A percentile compares a stretch with the other conserved stretches of the same genome.
Conservation (phyloP, 2,113 vertebrate genomes). For the Tympanuchus pallidicinctus region DNA sequence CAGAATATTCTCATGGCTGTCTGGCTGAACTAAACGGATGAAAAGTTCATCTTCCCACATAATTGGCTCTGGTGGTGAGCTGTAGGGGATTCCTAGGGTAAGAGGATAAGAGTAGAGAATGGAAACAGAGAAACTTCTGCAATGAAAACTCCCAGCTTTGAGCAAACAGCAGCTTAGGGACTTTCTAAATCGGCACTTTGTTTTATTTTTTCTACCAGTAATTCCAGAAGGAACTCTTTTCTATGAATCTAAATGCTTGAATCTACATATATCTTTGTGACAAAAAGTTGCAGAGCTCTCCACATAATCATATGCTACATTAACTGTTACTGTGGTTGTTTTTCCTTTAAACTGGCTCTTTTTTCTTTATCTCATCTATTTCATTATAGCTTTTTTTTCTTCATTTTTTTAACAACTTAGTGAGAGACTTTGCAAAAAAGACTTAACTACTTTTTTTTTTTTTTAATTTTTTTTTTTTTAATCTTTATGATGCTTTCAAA, state of each 20-base stretch:
- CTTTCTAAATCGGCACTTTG: not conserved
- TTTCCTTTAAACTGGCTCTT: not conserved
- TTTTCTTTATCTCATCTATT: not conserved
- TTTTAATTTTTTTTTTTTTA: not conserved
- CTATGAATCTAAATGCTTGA: not conserved
- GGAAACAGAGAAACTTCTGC: not conserved
- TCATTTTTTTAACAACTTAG: not conserved
- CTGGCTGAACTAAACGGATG: not conserved
- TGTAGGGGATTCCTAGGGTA: not conserved
- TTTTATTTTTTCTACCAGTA: not conserved
- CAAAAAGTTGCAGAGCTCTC: not conserved
- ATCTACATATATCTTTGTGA: not conserved
- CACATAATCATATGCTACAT: not conserved
- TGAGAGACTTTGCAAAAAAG: not conserved
- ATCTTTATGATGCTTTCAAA: not conserved
- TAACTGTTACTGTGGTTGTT: not conserved
- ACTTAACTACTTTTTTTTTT: not conserved
- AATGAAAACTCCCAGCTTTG: not conserved
- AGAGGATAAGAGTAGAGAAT: not conserved
- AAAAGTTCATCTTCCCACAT: constrained; percentile 21
- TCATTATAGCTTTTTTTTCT: not conserved
- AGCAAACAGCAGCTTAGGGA: not conserved
- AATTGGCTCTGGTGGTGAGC: not conserved
- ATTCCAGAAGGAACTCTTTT: not conserved
- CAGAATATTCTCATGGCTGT: not conserved